These are phyloP conservation scores for Tichodroma muraria DNA, from an alignment of 2,113 vertebrate species.

Conservation along the genomic window DNA sequence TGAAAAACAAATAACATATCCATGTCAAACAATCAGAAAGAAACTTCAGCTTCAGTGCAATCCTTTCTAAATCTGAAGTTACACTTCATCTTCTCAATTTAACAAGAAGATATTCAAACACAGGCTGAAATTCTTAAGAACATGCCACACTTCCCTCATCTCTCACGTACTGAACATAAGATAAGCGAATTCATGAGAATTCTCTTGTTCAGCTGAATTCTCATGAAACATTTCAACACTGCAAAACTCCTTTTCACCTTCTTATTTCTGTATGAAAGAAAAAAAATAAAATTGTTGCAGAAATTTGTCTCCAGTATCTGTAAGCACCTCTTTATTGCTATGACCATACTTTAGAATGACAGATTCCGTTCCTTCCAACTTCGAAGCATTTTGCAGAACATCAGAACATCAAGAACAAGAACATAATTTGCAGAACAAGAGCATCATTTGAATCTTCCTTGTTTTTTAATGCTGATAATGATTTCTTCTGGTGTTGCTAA, in stretches of 20 bases:
- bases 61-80: neutral
- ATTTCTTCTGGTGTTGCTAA: neutral
- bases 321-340: neutral
- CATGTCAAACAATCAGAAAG: neutral
- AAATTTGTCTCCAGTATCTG: neutral
- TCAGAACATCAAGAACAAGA: too few species aligned
- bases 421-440: too few species aligned
- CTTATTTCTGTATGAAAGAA: neutral
- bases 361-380: neutral
- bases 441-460: neutral
- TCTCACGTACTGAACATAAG: neutral
- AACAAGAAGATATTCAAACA: neutral
- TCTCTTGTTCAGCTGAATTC: neutral
- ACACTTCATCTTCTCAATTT: neutral
- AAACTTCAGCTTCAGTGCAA: neutral
- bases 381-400: neutral
- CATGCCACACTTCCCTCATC: accelerated
- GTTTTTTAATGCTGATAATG: neutral
- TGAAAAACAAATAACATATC: neutral
- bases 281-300: neutral
- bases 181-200: too few species aligned
- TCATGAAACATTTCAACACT: neutral
- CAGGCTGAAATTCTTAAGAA: neutral
- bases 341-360: neutral
- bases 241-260: neutral